Base-by-base conservation (phyloP, 2,113 vertebrate species). In the Crotalus tigris region DNA sequence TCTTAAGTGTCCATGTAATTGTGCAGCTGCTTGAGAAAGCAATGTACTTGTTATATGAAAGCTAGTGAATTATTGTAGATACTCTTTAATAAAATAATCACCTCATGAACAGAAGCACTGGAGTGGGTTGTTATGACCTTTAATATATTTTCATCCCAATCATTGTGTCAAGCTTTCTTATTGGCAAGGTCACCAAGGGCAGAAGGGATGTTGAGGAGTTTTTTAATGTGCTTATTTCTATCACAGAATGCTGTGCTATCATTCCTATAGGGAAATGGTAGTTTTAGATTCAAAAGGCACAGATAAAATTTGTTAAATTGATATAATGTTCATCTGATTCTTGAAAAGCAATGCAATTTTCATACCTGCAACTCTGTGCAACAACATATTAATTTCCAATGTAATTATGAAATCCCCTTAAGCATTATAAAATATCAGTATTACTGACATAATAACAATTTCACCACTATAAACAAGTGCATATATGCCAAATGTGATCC, bases 81-180 rank as follows among this genome's bases (percentile, higher is more conserved):
- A 46, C 2, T 17, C 90, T 64, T 97, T 94, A 94, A 95, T 59
- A 95, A 91, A 96, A 96, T 95, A 96, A 95, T 95, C 57, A 92
- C 92, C 85, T 94, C 51, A 93, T 54, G 17, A 86, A 91, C 0
- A 0, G 64, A 95, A 93, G 19, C 81, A 93, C 0, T 94, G 61
- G 94, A 86, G 46, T 93, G 23, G 88, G 8, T 86, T 92, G 89
- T 95, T 94, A 92, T 95, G 94, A 94, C 91, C 19, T 21, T 55
- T 91, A 92, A 94, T 92, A 95, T 94, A 96, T 94, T 94, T 75
- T 93, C 91, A 75, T 55, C 92, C 33, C 85, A 93, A 95, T 95
- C 44, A 51, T 92, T 88, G 29, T 90, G 92, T 95, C 93, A 93
- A 93, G 55, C 64, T 95, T 46, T 75, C 26, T 94, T 46, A 49